These are phyloP conservation scores for Coregonus clupeaformis DNA, from an alignment of 2,113 vertebrate species.

Conservation along the genomic window DNA sequence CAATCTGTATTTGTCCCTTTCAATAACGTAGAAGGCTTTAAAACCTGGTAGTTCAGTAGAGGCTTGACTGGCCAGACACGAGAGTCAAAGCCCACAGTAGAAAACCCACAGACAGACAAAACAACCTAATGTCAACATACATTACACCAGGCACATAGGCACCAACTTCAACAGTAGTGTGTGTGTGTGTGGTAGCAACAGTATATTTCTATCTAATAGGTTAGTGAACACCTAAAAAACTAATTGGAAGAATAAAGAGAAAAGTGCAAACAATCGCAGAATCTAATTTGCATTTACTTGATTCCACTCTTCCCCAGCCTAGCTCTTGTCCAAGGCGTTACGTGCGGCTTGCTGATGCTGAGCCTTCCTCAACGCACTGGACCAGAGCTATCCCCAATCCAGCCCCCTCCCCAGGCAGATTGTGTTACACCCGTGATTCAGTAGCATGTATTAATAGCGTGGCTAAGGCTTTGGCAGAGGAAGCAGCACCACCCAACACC, in stretches of 20 bases:
- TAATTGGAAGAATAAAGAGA: background rate
- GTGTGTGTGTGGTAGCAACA: background rate
- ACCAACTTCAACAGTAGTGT: background rate
- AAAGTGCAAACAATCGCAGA: background rate
- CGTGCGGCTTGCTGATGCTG: too few species aligned
- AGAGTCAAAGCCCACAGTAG: too few species aligned
- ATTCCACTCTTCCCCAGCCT: background rate
- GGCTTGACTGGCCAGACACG: background rate
- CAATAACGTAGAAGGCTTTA: background rate
- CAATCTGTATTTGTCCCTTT: background rate
- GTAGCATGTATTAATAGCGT: background rate
- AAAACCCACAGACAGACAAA: too few species aligned
- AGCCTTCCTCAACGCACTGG: too few species aligned
- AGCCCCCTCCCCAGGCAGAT: background rate
- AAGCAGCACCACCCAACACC: conserved; percentile 24
- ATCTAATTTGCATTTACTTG: too few species aligned
- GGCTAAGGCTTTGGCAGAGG: background rate
- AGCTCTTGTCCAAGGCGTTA: background rate
- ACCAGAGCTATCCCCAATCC: background rate
- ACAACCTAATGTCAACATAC: background rate
- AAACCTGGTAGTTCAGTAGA: background rate
- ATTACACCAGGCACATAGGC: background rate
- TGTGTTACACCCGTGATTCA: background rate
- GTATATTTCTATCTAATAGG: background rate
- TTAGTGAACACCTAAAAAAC: background rate